Evolutionary conservation across 2,888 invertebrate genomes (phyloP).

Genomic region (Tinea trinotella): DNA sequence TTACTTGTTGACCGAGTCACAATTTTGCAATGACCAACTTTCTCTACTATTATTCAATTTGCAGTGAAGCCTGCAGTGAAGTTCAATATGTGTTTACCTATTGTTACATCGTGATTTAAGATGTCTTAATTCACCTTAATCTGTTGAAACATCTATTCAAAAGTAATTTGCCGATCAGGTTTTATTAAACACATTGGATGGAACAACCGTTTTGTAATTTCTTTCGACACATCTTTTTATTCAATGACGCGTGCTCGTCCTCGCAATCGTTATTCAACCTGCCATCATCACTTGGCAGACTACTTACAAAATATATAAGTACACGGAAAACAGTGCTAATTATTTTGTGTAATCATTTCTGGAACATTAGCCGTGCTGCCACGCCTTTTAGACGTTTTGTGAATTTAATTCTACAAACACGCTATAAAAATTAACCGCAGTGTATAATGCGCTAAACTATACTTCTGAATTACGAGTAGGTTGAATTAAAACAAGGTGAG

Average conservation of each 20-base stretch:
- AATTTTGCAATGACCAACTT: constrained; percentile 31
- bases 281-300: background rate
- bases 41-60: constrained; percentile 20
- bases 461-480: constrained; percentile 25
- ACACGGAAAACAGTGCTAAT: constrained; percentile 32
- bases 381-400: background rate
- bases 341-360: constrained; percentile 33
- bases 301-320: background rate
- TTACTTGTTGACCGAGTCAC: constrained; percentile 4
- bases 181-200: background rate
- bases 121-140: constrained; percentile 5
- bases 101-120: background rate
- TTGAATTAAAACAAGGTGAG: constrained; percentile 44
- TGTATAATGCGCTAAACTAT: constrained; percentile 1
- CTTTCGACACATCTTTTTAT: constrained; percentile 9
- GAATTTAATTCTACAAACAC: background rate
- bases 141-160: constrained; percentile 1
- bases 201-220: constrained; percentile 5
- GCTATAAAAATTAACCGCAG: background rate
- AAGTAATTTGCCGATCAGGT: background rate
- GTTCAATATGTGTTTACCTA: background rate
- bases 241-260: constrained; percentile 11
- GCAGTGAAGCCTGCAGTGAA: background rate
- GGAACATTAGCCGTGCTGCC: background rate
- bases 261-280: constrained; percentile 1